phyloP scores from a whole-genome alignment of 2,797 vertebrate genomes.

The Melanotaenia nigrans region DNA sequence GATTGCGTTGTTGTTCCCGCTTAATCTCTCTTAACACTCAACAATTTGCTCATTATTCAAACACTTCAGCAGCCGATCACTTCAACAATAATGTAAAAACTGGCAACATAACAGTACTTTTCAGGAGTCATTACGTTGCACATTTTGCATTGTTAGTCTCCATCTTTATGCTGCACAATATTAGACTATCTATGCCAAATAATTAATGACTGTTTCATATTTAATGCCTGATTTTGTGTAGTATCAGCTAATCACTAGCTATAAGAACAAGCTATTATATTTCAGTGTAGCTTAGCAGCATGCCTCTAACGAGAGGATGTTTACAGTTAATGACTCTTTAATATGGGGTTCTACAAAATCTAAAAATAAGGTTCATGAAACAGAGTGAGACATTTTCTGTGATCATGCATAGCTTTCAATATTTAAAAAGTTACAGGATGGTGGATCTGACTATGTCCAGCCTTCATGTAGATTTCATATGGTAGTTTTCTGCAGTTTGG shows the following conservation, averaged over 20 bases:
- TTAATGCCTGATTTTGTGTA: not conserved
- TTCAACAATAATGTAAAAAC: slow-evolving; percentile 10
- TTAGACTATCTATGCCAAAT: not conserved
- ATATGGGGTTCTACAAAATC: slow-evolving; percentile 11
- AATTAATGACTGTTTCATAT: slow-evolving; percentile 1
- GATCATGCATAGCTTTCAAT: not conserved
- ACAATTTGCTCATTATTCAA: slow-evolving; percentile 48
- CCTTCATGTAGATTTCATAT: not conserved
- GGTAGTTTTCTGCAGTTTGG: not conserved
- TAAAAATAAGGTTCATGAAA: not conserved
- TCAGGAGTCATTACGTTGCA: not conserved
- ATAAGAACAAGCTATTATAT: slow-evolving; percentile 25
- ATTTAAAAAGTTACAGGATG: not conserved
- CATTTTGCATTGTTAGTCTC: slow-evolving; percentile 6
- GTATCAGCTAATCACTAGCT: slow-evolving; percentile 21
- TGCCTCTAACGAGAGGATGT: slow-evolving; percentile 40
- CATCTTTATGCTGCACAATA: not conserved
- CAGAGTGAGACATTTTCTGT: not conserved
- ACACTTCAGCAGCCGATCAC: slow-evolving; percentile 25
- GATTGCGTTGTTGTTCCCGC: slow-evolving; percentile 33
- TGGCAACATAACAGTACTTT: not conserved
- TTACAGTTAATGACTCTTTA: slow-evolving; percentile 34
- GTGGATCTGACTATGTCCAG: not conserved
- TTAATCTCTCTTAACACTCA: slow-evolving; percentile 59
- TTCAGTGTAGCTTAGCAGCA: slow-evolving; percentile 32